These are phyloP conservation scores for Brassicogethes aeneus DNA, from an alignment of 2,888 invertebrate genomes.

Conservation along the genomic window DNA sequence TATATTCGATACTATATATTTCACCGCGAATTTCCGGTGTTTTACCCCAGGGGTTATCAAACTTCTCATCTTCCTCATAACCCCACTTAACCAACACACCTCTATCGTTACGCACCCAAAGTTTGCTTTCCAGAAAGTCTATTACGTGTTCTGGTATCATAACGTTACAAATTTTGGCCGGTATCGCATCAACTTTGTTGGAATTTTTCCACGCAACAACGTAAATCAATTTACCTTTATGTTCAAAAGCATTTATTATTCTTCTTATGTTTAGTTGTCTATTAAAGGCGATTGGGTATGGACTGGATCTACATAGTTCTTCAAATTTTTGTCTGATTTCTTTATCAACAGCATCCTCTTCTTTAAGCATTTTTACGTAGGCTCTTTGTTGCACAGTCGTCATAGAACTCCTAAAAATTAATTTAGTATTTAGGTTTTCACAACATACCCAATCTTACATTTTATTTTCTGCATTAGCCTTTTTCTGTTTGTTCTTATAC, in stretches of 20 bases:
- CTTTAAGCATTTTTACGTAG: not conserved
- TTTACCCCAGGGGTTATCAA: too few species aligned
- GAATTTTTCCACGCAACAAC: not conserved
- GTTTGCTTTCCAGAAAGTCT: not conserved
- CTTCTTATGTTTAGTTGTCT: not conserved
- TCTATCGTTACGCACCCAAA: not conserved
- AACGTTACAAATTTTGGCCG: not conserved
- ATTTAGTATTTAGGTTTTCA: too few species aligned
- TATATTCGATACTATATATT: too few species aligned
- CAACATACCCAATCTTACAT: too few species aligned
- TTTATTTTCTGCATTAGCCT: too few species aligned
- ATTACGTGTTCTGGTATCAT: not conserved
- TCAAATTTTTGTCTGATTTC: not conserved
- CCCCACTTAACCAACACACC: not conserved
- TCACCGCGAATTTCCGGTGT: too few species aligned
- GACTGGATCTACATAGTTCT: not conserved
- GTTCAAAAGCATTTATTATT: not conserved
- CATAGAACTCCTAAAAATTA: too few species aligned
- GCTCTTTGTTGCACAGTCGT: too few species aligned
- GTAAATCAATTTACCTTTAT: not conserved
- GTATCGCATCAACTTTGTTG: not conserved
- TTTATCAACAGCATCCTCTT: not conserved
- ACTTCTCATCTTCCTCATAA: not conserved
- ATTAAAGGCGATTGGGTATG: not conserved
- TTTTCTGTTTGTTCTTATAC: too few species aligned